phyloP scores from a whole-genome alignment of 2,888 invertebrate genomes.

The Acleris holmiana region DNA sequence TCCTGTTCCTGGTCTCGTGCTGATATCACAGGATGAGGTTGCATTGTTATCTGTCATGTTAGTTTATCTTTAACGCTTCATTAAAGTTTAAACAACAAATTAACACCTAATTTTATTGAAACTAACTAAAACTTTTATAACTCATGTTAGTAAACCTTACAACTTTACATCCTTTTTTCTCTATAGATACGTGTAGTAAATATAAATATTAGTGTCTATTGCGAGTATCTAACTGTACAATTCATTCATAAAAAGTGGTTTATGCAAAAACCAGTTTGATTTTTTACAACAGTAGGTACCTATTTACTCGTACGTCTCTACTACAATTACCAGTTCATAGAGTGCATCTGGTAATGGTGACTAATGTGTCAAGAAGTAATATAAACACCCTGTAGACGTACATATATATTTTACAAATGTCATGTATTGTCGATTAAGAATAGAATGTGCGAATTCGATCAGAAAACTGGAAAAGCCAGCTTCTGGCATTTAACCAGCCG shows the following conservation, averaged over 20 bases:
- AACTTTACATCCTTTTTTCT: constrained; percentile 5
- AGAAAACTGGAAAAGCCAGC: constrained; percentile 83
- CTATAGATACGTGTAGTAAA: background rate
- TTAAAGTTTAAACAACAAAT: background rate
- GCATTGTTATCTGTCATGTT: constrained; percentile 25
- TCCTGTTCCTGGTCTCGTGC: constrained; percentile 81
- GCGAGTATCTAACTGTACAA: constrained; percentile 16
- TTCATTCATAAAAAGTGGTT: constrained; percentile 26
- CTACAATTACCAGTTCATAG: constrained; percentile 9
- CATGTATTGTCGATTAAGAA: constrained; percentile 57
- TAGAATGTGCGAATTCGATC: constrained; percentile 77
- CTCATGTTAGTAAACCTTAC: background rate
- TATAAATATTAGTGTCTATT: constrained; percentile 1
- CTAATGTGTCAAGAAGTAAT: background rate
- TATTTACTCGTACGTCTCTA: constrained; percentile 2
- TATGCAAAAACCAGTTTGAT: constrained; percentile 23
- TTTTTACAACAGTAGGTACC: constrained; percentile 11
- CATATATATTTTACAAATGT: constrained; percentile 45
- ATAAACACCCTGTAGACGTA: constrained; percentile 39
- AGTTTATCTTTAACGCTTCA: background rate
- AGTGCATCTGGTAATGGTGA: constrained; percentile 9
- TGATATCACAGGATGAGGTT: constrained; percentile 50
- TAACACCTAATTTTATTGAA: background rate
- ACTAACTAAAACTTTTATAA: too few relatives aligned
- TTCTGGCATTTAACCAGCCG: constrained; percentile 79